phyloP scores from a whole-genome alignment of 30 jellyfish, hydroid and myxozoan genomes.

The Pseudorhiza aurosa region DNA sequence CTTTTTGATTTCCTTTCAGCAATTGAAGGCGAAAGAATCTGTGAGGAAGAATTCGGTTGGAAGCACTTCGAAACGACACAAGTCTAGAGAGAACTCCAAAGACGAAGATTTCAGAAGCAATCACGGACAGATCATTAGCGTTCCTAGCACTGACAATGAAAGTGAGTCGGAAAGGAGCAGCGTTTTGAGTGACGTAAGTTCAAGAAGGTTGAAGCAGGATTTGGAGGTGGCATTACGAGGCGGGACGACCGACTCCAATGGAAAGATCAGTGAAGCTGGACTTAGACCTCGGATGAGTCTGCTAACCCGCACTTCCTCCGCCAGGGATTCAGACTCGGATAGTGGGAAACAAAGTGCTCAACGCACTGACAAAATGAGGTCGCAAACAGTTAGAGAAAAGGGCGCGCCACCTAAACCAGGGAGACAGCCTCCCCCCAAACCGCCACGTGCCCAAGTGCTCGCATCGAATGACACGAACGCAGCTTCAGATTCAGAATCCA shows the following conservation, averaged over 20 bases:
- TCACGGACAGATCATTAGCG: slow-evolving; percentile 11
- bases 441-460: slow-evolving; percentile 46
- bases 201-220: slow-evolving; percentile 8
- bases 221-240: slow-evolving; percentile 26
- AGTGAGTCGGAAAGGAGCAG: slow-evolving; percentile 43
- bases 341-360: not conserved
- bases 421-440: slow-evolving; percentile 68
- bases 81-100: slow-evolving; percentile 1
- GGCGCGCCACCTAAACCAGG: slow-evolving; percentile 18
- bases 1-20: slow-evolving; percentile 53
- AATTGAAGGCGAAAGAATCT: slow-evolving; percentile 93
- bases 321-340: slow-evolving; percentile 38
- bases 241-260: slow-evolving; percentile 1
- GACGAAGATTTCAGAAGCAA: slow-evolving; percentile 2
- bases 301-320: slow-evolving; percentile 16
- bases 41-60: slow-evolving; percentile 48
- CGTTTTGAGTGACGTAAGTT: not conserved
- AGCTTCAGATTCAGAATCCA: slow-evolving; percentile 22
- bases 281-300: not conserved
- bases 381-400: slow-evolving; percentile 9
- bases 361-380: slow-evolving; percentile 1
- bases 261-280: not conserved
- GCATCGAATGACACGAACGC: slow-evolving; percentile 9
- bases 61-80: slow-evolving; percentile 14
- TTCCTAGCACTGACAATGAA: not conserved